Base-by-base conservation (phyloP, 2,113 vertebrate species). In the Cathartes aura region DNA sequence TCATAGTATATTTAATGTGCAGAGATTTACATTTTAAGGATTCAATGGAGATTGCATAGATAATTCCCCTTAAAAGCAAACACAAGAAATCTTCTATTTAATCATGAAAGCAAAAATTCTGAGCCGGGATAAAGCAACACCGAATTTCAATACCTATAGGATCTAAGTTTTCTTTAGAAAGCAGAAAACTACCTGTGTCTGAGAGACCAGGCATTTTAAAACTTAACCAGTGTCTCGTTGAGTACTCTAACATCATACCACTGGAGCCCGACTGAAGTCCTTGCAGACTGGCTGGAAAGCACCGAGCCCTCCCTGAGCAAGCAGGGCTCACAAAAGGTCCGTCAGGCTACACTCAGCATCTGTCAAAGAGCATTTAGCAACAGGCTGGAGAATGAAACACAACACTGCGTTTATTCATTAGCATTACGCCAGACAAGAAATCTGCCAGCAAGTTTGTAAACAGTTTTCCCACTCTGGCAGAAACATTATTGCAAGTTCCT, bases 201-300 rank as follows among this genome's bases (percentile, higher is more conserved):
- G 22, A 82, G n/a, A 36, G 34, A 60, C 12, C 0, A 50, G 48
- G 6, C 8, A 4, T 15, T 8, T 32, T 32, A 42, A 79, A 79
- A 38, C 24, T 23, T 30, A 19, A 55, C 22, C 13, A 47, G 26
- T 6, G 10, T n/a, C 63, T 18, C 0, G 0, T 1, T 19, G 42
- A 47, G 20, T 6, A 22, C 52, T 80, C 36, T 4, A 56, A 2
- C n/a, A 13, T 6, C 15, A 0, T 5, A 23, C 8, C 17, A 4
- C 3, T 0, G 22, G 48, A 38, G 45, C 38, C 0, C 0, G 26
- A 4, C 23, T 5, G 12, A 32, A 58, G 52, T 10, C 47, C 76
- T 19, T 2, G 26, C 1, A 4, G n/a, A 8, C 6, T 2, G 60
- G 38, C 30, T 42, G 62, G 34, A 21, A n/a, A 72, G 75, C 80